Evolutionary conservation across 2,888 invertebrate genomes (phyloP).

Genomic region (Acrocyrtus sp.): DNA sequence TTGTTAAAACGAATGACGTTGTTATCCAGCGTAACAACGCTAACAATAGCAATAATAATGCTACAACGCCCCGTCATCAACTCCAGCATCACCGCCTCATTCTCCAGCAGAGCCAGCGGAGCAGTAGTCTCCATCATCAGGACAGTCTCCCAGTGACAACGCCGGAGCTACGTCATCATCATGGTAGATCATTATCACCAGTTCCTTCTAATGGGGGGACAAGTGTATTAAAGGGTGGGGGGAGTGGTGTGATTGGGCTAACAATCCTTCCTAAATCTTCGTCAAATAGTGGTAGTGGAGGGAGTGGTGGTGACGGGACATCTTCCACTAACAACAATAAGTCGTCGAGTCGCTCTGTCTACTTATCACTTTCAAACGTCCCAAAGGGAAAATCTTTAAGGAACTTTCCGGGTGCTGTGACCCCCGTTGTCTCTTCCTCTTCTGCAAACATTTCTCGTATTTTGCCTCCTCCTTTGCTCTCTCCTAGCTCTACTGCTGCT

Average conservation of each 20-base stretch:
- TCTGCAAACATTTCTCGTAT: conserved; percentile 47
- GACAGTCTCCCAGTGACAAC: conserved; percentile 7
- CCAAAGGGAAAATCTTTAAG: conserved; percentile 55
- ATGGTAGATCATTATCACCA: neutral
- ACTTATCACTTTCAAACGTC: conserved; percentile 55
- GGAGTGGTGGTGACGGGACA: conserved; percentile 31
- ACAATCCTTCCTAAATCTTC: conserved; percentile 32
- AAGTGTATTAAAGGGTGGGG: conserved; percentile 29
- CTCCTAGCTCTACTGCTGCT: conserved; percentile 44
- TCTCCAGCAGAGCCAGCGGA: conserved; percentile 32
- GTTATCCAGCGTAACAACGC: neutral
- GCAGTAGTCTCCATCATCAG: conserved; percentile 8
- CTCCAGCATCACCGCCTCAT: conserved; percentile 33
- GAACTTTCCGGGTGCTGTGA: conserved; percentile 43
- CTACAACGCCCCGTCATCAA: conserved; percentile 25
- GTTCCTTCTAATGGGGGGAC: conserved; percentile 16
- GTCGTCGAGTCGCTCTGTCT: conserved; percentile 54
- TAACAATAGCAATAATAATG: conserved; percentile 23
- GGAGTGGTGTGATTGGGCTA: conserved; percentile 23
- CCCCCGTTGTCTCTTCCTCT: conserved; percentile 29
- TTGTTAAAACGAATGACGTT: conserved; percentile 28
- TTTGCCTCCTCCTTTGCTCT: conserved; percentile 55
- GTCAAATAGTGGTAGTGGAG: conserved; percentile 11
- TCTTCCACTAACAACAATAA: conserved; percentile 33
- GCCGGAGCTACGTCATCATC: conserved; percentile 17